These are phyloP conservation scores for Propithecus coquereli DNA, from an alignment of 2,113 vertebrate species.

Conservation along the genomic window DNA sequence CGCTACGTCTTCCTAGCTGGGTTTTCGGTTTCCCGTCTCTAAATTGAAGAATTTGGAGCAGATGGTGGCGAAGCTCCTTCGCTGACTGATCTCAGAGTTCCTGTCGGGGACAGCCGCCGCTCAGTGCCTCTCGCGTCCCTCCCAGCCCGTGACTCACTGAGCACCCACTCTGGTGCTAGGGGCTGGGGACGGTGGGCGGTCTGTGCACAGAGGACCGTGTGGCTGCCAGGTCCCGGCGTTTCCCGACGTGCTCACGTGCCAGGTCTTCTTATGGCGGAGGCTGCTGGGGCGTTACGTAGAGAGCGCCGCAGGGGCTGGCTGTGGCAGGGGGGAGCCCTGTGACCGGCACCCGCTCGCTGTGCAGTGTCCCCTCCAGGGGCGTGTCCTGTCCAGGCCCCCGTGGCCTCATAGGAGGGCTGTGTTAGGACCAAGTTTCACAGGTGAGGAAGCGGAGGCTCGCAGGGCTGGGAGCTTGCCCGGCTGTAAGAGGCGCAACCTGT, in stretches of 20 bases:
- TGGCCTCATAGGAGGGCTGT: background rate
- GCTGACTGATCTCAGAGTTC: background rate
- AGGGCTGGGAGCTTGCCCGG: background rate
- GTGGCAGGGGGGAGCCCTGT: background rate
- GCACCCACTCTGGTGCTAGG: rapidly evolving
- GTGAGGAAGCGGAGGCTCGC: background rate
- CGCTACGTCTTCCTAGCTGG: background rate
- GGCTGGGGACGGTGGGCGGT: rapidly evolving
- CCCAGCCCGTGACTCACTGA: background rate
- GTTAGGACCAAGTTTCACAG: background rate
- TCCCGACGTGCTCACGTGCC: background rate
- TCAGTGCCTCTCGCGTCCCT: background rate
- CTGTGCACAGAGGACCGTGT: too few species aligned
- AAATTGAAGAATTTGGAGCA: background rate
- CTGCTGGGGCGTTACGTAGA: background rate
- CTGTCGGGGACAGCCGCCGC: rapidly evolving
- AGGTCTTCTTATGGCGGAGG: too few species aligned
- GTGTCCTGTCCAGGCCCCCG: background rate
- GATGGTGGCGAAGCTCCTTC: background rate
- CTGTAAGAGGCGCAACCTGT: background rate
- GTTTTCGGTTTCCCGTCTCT: background rate
- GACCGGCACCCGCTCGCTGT: background rate
- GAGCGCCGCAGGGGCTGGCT: background rate
- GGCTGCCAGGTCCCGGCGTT: rapidly evolving
- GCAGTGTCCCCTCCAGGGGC: background rate